A percentile compares a stretch with the other conserved stretches of the same genome.
phyloP scores from a whole-genome alignment of 1,140 invertebrate species.

The Brachionus rotundiformis region DNA sequence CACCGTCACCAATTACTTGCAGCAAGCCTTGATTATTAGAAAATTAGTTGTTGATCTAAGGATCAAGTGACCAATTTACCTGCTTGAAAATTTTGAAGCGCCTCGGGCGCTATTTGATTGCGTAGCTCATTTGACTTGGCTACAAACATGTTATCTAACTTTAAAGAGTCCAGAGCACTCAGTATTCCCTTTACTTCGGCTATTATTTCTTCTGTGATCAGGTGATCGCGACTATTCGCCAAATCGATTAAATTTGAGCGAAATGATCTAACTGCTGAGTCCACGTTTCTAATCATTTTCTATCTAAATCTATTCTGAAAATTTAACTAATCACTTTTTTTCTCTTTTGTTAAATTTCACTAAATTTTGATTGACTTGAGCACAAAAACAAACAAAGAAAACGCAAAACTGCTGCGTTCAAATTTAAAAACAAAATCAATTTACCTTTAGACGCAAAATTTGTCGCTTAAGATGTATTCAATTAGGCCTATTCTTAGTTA shows the following conservation, averaged over 20 bases:
- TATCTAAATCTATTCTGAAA: not conserved
- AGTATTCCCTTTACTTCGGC: conserved; percentile 18
- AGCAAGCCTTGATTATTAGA: not conserved
- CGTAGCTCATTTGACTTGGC: not conserved
- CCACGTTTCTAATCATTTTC: conserved; percentile 16
- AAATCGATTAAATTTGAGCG: conserved; percentile 12
- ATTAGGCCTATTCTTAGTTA: not conserved
- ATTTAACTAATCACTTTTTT: not conserved
- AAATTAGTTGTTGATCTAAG: not conserved
- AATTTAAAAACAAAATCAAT: not conserved
- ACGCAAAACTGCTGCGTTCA: not conserved
- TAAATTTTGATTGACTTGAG: conserved; percentile 46
- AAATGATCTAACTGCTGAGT: conserved; percentile 4
- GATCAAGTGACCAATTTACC: not conserved
- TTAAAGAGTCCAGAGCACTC: conserved; percentile 28
- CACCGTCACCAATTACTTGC: not conserved
- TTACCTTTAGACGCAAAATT: conserved; percentile 8
- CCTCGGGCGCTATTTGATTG: not conserved
- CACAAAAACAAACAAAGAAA: not conserved
- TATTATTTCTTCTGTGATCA: not conserved
- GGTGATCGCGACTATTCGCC: conserved; percentile 8
- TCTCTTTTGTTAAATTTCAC: not conserved
- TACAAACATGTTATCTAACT: conserved; percentile 30
- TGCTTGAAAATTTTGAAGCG: not conserved
- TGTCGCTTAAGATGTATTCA: not conserved